These are phyloP conservation scores for Acanthisitta chloris DNA, from an alignment of 2,113 vertebrate species.

Conservation along the genomic window DNA sequence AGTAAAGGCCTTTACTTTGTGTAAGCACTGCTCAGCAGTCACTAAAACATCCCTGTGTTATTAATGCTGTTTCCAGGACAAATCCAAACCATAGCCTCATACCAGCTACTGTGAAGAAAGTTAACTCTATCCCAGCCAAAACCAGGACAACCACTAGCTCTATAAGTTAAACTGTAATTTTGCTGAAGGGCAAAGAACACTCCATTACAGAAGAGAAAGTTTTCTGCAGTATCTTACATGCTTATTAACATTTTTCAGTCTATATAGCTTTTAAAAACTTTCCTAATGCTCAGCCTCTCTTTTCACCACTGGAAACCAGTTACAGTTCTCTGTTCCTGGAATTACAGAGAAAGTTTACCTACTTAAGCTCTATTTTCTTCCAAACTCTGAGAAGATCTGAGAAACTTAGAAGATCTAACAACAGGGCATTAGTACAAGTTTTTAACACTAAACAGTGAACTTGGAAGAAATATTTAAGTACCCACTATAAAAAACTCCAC, in stretches of 20 bases:
- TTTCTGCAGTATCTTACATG: not conserved
- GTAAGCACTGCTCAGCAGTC: not conserved
- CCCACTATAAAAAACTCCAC: rapidly evolving
- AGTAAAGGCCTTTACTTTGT: not conserved
- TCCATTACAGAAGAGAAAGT: not conserved
- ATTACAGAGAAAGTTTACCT: not conserved
- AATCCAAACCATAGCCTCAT: not conserved
- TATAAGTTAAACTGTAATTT: not conserved
- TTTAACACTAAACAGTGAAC: not conserved
- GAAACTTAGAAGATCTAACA: not conserved
- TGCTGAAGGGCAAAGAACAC: not conserved
- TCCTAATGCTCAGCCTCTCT: not conserved
- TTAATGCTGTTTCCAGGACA: not conserved
- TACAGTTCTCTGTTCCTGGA: not conserved
- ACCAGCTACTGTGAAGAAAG: not conserved
- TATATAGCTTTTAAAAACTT: not conserved
- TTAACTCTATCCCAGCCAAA: not conserved
- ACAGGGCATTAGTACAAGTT: not conserved
- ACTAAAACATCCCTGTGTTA: not conserved
- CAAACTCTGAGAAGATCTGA: not conserved
- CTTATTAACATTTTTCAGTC: not conserved
- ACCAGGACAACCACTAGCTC: not conserved
- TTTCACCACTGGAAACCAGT: not conserved
- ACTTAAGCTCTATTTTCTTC: not conserved
- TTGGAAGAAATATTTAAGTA: not conserved